phyloP scores from a whole-genome alignment of 2,113 vertebrate genomes.

The Varanus salvator region DNA sequence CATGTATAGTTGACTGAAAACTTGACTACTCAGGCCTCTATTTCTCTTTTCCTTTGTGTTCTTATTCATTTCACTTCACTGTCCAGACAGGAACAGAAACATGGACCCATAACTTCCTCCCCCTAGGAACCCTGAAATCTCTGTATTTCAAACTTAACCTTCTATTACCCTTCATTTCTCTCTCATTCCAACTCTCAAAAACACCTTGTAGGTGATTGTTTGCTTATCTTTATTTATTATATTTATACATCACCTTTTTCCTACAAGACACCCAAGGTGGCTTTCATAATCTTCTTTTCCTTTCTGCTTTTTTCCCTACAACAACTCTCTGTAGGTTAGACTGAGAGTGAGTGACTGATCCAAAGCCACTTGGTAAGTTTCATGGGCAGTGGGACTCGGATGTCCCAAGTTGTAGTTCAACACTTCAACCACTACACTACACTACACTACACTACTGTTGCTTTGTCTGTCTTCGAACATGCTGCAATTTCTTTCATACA shows the following conservation, averaged over 20 bases:
- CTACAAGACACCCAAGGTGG: too few relatives aligned
- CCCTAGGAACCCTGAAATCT: neutral
- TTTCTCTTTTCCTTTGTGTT: neutral
- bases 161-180: neutral
- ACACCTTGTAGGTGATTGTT: slow-evolving; percentile 1
- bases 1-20: neutral
- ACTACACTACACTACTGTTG: neutral
- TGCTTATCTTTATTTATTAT: too few relatives aligned
- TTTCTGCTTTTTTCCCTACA: too few relatives aligned
- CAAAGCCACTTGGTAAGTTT: too few relatives aligned
- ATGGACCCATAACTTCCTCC: neutral
- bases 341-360: too few relatives aligned
- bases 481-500: neutral
- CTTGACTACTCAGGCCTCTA: neutral
- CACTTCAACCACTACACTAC: too few relatives aligned
- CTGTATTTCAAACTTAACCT: neutral
- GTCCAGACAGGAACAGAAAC: neutral
- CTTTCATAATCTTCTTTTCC: too few relatives aligned
- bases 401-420: too few relatives aligned
- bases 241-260: too few relatives aligned
- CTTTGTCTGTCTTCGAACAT: slow-evolving; percentile 1
- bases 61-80: neutral
- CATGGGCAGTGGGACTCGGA: too few relatives aligned
- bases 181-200: neutral
- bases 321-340: too few relatives aligned